Base-by-base conservation (phyloP, 2,113 vertebrate genomes). In the Notarius lentiginosus region DNA sequence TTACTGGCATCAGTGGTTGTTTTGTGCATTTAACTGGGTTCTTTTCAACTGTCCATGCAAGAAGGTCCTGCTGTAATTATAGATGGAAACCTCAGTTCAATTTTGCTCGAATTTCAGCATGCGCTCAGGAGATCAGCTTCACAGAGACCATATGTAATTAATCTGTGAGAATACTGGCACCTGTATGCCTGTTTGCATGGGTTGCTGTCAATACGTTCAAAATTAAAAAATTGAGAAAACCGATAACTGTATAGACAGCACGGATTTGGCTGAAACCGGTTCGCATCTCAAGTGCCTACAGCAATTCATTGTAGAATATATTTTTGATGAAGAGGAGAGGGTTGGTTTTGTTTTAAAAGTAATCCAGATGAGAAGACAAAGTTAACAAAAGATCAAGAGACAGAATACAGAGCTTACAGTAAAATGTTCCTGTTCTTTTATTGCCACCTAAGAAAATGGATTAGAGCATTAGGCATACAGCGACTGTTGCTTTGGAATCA, bases 381-480 rank as follows among this genome's bases (percentile, higher is more conserved):
- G 18, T 53, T 81, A 85, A 88, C 56, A 82, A 65, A 89, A 72
- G 60, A 41, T 65, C 88, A 82, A 90, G 24, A 88, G 60, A 60
- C 30, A 60, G 81, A 89, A 76, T 84, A 27, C n/a, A 15, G 41
- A 55, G 2, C 55, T 49, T 93, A 93, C 90, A 94, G 92, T 94
- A 94, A 91, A 93, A 68, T 83, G 58, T 87, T 93, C 96, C 95
- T 95, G 94, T 92, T 94, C 92, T 97, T 98, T 98, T 98, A 98
- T 99, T 98, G 96, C 97, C 97, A 97, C 95, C 96, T 98, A 97
- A 98, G 97, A 98, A 98, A 98, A 96, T 60, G 5, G 55, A 60
- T 60, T 61, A 24, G 55, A 2, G 56, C 18, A 61, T 61, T 81
- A 60, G 4, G 17, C 20, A 61, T 96, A 96, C 96, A 96, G 91